Percentiles rank a stretch among this genome's conserved stretches.
Evolutionary conservation across 1,140 invertebrate species (phyloP).

Genomic region (Dendroctonus ponderosae): DNA sequence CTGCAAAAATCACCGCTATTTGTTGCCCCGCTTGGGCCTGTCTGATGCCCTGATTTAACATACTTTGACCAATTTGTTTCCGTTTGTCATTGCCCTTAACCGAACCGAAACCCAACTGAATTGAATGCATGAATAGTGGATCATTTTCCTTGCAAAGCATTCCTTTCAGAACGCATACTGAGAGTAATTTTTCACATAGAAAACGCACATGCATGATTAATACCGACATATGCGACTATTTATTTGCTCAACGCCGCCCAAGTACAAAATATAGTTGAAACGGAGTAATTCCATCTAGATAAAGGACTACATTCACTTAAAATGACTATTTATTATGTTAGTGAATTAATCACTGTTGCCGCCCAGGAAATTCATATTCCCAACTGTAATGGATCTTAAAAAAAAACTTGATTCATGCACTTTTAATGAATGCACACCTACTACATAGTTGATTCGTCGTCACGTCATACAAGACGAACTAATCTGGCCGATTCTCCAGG

Average conservation of each 20-base stretch:
- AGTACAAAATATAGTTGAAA: conserved; percentile 9
- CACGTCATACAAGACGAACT: too few species aligned
- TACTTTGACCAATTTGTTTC: too few species aligned
- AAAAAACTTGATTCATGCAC: conserved; percentile 12
- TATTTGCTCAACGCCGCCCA: conserved; percentile 11
- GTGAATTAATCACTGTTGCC: conserved; percentile 6
- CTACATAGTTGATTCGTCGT: not conserved
- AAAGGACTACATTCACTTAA: not conserved
- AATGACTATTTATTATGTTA: conserved; percentile 7
- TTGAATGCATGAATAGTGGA: too few species aligned
- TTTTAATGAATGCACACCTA: conserved; percentile 9
- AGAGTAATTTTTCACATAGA: not conserved
- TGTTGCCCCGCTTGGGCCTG: too few species aligned
- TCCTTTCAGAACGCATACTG: not conserved
- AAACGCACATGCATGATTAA: not conserved
- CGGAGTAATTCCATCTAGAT: conserved; percentile 7
- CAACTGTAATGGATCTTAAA: not conserved
- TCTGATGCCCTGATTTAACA: too few species aligned
- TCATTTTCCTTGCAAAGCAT: not conserved
- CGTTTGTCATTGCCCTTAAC: too few species aligned
- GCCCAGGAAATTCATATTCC: not conserved
- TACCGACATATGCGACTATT: conserved; percentile 12
- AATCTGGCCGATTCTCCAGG: too few species aligned
- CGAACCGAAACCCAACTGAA: too few species aligned
- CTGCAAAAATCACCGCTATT: too few species aligned